Evolutionary conservation across 2,888 invertebrate species (phyloP).

Genomic region (Sicus ferrugineus): DNA sequence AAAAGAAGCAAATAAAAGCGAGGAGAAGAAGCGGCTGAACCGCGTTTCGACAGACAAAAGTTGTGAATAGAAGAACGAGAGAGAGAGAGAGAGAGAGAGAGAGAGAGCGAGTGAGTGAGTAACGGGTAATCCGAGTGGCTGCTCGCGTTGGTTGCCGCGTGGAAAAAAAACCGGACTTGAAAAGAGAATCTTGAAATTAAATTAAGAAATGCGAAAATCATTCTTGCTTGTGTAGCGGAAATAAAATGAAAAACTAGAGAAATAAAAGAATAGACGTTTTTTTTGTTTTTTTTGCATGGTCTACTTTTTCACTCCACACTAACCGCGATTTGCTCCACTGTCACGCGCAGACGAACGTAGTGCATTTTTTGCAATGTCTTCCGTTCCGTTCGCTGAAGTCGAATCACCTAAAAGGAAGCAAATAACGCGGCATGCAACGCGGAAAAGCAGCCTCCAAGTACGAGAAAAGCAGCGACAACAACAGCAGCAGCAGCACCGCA

Average conservation of each 20-base stretch:
- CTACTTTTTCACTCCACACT: no score
- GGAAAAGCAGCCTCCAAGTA: neutral
- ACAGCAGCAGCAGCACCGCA: no score
- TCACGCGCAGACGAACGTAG: neutral
- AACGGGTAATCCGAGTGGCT: neutral
- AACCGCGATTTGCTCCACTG: neutral
- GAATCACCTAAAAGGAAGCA: conserved; percentile 19
- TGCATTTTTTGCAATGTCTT: conserved; percentile 11
- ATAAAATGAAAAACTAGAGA: neutral
- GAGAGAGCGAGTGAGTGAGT: no score
- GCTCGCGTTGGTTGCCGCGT: neutral
- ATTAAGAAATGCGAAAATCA: no score
- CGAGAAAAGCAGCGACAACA: neutral
- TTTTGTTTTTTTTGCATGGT: neutral
- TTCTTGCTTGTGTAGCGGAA: no score
- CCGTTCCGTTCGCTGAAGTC: conserved; percentile 4
- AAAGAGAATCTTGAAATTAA: no score
- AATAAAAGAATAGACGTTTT: neutral
- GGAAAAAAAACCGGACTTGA: neutral
- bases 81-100: no score
- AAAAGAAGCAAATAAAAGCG: no score
- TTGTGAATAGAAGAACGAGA: no score
- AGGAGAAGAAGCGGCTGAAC: no score
- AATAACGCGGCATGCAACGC: neutral
- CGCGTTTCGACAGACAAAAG: neutral